phyloP scores from a whole-genome alignment of 2,888 invertebrate genomes.

The Itoplectis maculator region DNA sequence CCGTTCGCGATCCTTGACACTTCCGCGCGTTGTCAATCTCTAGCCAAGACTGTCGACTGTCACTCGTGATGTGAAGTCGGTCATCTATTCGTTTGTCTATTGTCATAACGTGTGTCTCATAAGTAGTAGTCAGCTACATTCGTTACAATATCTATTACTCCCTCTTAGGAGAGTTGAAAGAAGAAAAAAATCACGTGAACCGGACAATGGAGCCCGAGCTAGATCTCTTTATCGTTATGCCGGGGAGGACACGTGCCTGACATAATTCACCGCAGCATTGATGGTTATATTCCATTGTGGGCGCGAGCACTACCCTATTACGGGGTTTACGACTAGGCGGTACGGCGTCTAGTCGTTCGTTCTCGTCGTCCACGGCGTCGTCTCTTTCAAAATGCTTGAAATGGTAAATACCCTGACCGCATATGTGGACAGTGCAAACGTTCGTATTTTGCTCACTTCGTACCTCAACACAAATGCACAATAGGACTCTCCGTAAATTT shows the following conservation, averaged over 20 bases:
- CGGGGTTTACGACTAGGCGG: constrained; percentile 74
- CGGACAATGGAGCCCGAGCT: constrained; percentile 50
- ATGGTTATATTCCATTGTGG: constrained; percentile 81
- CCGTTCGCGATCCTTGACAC: too few relatives aligned
- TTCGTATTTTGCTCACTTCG: background rate
- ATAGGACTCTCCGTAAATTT: background rate
- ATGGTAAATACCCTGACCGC: constrained; percentile 73
- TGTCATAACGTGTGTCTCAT: too few relatives aligned
- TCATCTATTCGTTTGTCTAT: too few relatives aligned
- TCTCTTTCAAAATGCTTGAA: constrained; percentile 69
- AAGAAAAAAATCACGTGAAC: constrained; percentile 47
- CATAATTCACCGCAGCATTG: constrained; percentile 79
- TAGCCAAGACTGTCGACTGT: too few relatives aligned
- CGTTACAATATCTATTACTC: constrained; percentile 14
- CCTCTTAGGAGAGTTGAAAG: constrained; percentile 23
- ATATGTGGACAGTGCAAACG: constrained; percentile 47
- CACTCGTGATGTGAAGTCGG: too few relatives aligned
- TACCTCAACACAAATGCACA: background rate
- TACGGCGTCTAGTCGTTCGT: constrained; percentile 41
- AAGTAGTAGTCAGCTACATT: too few relatives aligned
- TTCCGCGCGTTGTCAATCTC: too few relatives aligned
- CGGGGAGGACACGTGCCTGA: constrained; percentile 77
- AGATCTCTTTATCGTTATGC: constrained; percentile 79
- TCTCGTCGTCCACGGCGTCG: constrained; percentile 21
- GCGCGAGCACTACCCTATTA: constrained; percentile 74